phyloP scores from a whole-genome alignment of 2,113 vertebrate genomes.

The Pangasianodon gigas region DNA sequence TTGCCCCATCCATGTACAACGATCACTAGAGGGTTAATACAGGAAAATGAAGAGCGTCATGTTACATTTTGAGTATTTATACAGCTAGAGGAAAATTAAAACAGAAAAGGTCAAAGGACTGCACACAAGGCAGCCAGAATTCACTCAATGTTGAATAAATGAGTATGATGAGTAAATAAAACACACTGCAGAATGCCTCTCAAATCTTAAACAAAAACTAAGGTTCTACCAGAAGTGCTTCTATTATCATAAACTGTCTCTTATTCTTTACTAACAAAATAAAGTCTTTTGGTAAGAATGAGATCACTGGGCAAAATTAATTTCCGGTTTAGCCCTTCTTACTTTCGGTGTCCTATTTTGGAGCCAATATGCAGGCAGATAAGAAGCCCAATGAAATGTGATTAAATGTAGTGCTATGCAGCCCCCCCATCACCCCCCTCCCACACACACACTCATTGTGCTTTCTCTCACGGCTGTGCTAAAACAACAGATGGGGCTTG shows the following conservation, averaged over 20 bases:
- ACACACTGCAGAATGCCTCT: not conserved
- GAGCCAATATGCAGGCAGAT: conserved; percentile 8
- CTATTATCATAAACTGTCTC: not conserved
- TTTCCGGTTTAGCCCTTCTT: not conserved
- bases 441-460: not conserved
- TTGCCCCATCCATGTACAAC: not conserved
- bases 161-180: not conserved
- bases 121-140: not conserved
- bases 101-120: not conserved
- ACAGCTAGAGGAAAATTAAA: conserved; percentile 5
- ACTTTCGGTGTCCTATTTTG: not conserved
- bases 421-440: not conserved
- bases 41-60: not conserved
- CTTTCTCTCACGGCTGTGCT: not conserved
- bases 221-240: not conserved
- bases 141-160: not conserved
- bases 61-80: not conserved
- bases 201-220: not conserved
- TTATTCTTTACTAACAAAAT: not conserved
- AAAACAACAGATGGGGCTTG: conserved; percentile 4
- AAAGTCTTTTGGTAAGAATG: not conserved
- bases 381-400: not conserved
- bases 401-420: not conserved
- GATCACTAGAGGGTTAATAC: not conserved
- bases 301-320: not conserved